These are phyloP conservation scores for Agraylea sexmaculata DNA, from an alignment of 1,140 invertebrate species.

Conservation along the genomic window DNA sequence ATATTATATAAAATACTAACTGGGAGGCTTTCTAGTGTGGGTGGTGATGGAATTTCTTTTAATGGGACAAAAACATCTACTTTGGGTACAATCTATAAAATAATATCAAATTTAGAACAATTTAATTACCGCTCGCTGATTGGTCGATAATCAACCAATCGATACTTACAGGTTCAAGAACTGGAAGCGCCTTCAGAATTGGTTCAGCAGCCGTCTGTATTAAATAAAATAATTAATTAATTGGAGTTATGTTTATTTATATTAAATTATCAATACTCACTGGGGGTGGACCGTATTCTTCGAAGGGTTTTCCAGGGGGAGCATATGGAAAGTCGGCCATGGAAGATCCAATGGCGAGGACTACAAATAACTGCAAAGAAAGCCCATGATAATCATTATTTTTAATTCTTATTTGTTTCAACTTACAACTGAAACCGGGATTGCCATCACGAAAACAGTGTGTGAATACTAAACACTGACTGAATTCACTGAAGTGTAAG, in stretches of 20 bases:
- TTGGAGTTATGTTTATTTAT: too few relatives aligned
- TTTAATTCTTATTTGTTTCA: background rate
- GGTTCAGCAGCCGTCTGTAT: background rate
- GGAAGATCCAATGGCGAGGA: background rate
- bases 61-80: background rate
- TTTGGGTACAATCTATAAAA: background rate
- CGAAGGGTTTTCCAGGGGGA: background rate
- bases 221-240: background rate
- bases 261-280: too few relatives aligned
- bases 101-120: too few relatives aligned
- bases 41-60: background rate
- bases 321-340: conserved; percentile 4
- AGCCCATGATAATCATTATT: background rate
- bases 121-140: too few relatives aligned
- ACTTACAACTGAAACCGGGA: background rate
- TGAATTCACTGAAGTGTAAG: background rate
- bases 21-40: conserved; percentile 3
- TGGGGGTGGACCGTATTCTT: conserved; percentile 2
- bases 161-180: background rate
- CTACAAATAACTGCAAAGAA: background rate
- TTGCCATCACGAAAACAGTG: background rate
- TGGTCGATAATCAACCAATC: background rate
- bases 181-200: background rate
- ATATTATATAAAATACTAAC: too few relatives aligned
- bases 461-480: background rate